Evolutionary conservation across 1,140 invertebrate species (phyloP), one percentile per base, ranked within the genome.

Genomic region (Conus ventricosus): DNA sequence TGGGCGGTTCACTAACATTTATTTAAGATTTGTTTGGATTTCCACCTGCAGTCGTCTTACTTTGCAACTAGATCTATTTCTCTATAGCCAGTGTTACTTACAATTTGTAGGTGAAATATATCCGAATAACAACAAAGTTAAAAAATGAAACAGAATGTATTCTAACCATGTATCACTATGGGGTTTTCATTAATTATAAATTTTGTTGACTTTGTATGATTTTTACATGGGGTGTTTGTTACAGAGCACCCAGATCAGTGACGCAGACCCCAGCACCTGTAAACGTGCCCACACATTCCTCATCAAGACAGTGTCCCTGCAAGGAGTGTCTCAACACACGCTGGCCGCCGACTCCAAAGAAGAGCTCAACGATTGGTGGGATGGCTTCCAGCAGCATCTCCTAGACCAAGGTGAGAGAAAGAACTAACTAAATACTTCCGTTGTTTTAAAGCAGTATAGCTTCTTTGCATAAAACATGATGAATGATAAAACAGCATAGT

Each of bases 301-400:
- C 67, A 92, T 94, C n/a, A 93, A 92, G 86, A 94, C 93, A 13
- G 91, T 91, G 82, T 88, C 90, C 75, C 87, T 90, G 81, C 78
- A 90, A 25, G 87, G 89, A n/a, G 75, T 91, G 84, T 86, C 91
- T 5, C 90, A 93, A 88, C 91, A 93, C 78, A 94, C 92, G 53
- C 81, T 94, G 54, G 92, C 92, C 27, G 92, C 93, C 53, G 93
- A 94, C 76, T 91, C 91, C 76, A 93, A 93, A 63, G 93, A 94
- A n/a, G 92, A 94, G 51, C 81, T 93, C 8, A 91, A 88, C 63
- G 90, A 90, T 63, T 94, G 94, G 94, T 94, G 94, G 94, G 94
- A 94, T 84, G 94, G 92, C 10, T 91, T 94, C 25, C 94, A 94
- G 84, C 94, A 94, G 81, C 94, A 94, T 91, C 84, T 94, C 57